Base-by-base conservation (phyloP, 2,113 vertebrate species). In the Rhizomys pruinosus region DNA sequence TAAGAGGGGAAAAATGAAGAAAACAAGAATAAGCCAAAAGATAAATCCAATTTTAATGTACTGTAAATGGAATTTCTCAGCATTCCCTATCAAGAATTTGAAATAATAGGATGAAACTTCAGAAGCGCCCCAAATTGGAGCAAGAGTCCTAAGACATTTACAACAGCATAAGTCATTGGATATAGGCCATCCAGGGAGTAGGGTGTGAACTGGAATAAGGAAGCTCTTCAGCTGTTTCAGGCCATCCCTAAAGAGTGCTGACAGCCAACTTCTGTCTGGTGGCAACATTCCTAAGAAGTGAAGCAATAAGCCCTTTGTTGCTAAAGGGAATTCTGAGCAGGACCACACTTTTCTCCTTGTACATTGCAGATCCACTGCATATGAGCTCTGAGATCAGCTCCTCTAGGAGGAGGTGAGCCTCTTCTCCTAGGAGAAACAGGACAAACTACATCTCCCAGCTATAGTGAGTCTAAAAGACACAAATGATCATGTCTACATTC, bases 21-120 rank as follows among this genome's bases (percentile, higher is more conserved):
- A 76, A 89, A 15, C 19, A 84, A 25, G 52, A 92, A 89, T 69
- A 4, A 89, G 59, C 61, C 68, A 39, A 68, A n/a, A 37, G 29
- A 93, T 12, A 95, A 91, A 69, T 66, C 27, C n/a, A 90, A 92
- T 89, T 89, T 77, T 57, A 79, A 52, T 68, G 5, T 34, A 61
- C 19, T 64, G 71, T 69, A 52, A 87, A 29, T 44, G 19, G 44
- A 94, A 92, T 69, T 57, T 55, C n/a, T 91, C 37, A 79, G 68
- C 64, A 91, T 39, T 92, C 9, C 25, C 63, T 87, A 20, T 44
- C 89, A 42, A 66, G 39, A 94, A 95, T 80, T 81, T 34, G 90
- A 44, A 94, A 89, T 32, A 76, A 37, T 84, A 78, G 27, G 16
- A 23, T 95, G 76, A 88, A 90, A 84, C 13, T 84, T 95, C 81